phyloP scores from a whole-genome alignment of 2,113 vertebrate species.

The Erpornis zantholeuca region DNA sequence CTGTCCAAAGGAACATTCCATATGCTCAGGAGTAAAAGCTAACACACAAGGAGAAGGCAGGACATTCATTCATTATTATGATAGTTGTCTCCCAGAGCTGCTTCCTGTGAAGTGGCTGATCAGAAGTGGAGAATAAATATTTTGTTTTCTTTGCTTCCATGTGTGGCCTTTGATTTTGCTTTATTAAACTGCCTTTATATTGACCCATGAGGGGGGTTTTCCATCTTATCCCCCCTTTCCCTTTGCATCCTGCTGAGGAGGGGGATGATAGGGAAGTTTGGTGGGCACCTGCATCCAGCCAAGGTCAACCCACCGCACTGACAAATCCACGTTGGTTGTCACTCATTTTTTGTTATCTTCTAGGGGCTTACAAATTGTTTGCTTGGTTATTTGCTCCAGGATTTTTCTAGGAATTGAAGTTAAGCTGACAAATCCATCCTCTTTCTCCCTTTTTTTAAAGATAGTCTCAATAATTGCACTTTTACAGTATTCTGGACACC shows the following conservation, averaged over 20 bases:
- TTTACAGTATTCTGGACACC: background rate
- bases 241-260: background rate
- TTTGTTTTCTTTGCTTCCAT: background rate
- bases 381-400: slow-evolving; percentile 39
- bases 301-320: background rate
- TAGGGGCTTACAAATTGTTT: slow-evolving; percentile 40
- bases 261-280: background rate
- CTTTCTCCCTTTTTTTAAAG: background rate
- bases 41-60: fast-evolving
- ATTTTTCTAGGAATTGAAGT: slow-evolving; percentile 50
- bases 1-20: background rate
- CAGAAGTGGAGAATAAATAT: background rate
- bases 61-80: fast-evolving
- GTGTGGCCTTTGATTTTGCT: background rate
- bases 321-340: slow-evolving; percentile 35
- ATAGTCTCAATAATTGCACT: slow-evolving; percentile 9
- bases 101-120: background rate
- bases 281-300: background rate
- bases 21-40: background rate
- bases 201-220: background rate
- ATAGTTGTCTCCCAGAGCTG: background rate
- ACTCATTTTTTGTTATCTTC: slow-evolving; percentile 51
- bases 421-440: slow-evolving; percentile 48
- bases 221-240: background rate
- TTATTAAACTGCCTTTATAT: background rate